Percentiles rank a stretch among this genome's conserved stretches.
Evolutionary conservation across 2,113 vertebrate genomes (phyloP).

Genomic region (Cryptotis parvus): DNA sequence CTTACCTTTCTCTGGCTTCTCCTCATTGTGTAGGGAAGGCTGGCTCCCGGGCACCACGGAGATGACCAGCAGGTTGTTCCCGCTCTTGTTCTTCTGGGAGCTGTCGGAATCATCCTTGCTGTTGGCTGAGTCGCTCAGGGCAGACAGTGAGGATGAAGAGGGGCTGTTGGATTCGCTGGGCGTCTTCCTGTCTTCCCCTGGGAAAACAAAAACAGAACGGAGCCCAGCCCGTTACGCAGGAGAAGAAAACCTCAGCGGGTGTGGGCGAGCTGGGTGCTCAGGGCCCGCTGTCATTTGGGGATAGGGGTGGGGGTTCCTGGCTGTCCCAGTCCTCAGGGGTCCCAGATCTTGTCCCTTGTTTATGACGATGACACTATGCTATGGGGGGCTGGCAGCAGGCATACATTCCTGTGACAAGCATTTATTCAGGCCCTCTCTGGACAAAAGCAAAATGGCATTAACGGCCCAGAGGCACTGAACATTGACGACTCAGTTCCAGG

Average conservation of each 20-base stretch:
- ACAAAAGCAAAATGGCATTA: neutral
- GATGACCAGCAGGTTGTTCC: slow-evolving; percentile 94
- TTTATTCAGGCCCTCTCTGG: neutral
- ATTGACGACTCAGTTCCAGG: neutral
- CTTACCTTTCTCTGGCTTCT: slow-evolving; percentile 97
- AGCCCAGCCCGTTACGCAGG: neutral
- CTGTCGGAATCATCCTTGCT: slow-evolving; percentile 95
- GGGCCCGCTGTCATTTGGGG: fast-evolving
- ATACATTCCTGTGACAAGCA: neutral
- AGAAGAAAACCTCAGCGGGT: neutral
- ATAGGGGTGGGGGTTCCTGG: no score
- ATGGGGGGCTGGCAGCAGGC: neutral
- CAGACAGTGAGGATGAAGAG: slow-evolving; percentile 96
- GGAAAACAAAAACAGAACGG: slow-evolving; percentile 70
- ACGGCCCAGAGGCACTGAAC: neutral
- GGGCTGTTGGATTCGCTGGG: slow-evolving; percentile 94
- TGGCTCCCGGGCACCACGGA: slow-evolving; percentile 94
- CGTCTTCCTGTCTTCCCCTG: slow-evolving; percentile 90
- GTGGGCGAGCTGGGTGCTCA: neutral
- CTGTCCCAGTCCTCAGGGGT: neutral
- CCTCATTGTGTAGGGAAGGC: slow-evolving; percentile 92
- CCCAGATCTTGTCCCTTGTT: neutral
- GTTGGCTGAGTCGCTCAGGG: slow-evolving; percentile 97
- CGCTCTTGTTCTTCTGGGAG: slow-evolving; percentile 92
- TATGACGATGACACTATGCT: neutral